phyloP scores from a whole-genome alignment of 1,140 invertebrate species.

The Bombus ignitus region DNA sequence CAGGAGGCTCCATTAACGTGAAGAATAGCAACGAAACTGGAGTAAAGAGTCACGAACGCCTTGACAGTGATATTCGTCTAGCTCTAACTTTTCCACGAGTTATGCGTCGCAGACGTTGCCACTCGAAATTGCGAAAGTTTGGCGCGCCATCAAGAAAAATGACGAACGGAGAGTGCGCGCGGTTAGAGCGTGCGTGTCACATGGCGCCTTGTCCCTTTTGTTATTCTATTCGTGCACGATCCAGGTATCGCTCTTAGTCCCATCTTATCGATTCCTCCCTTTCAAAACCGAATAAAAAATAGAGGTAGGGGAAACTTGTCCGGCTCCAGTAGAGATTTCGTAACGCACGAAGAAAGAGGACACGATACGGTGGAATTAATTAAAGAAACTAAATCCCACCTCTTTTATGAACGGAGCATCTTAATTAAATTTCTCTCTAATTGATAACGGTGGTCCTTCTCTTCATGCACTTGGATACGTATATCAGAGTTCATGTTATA shows the following conservation, averaged over 20 bases:
- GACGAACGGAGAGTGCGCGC: constrained; percentile 4
- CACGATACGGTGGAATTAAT: not conserved
- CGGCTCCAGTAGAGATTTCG: constrained; percentile 1
- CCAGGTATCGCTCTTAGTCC: constrained; percentile 5
- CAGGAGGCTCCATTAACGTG: not conserved
- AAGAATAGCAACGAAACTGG: not conserved
- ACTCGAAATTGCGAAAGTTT: constrained; percentile 47
- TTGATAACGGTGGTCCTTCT: not conserved
- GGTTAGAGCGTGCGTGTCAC: constrained; percentile 2
- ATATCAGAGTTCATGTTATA: not conserved
- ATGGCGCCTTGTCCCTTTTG: not conserved
- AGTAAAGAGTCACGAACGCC: not conserved
- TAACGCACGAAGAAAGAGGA: not conserved
- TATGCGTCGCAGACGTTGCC: not conserved
- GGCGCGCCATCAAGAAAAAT: constrained; percentile 30
- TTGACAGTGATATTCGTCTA: not conserved
- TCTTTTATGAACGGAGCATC: not conserved
- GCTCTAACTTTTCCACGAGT: not conserved
- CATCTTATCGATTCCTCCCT: constrained; percentile 5
- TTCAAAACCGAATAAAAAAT: not conserved
- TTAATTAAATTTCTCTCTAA: constrained; percentile 31
- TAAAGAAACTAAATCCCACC: constrained; percentile 16
- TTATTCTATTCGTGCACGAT: not conserved
- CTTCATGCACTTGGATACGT: not conserved
- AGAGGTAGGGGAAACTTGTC: not conserved